Conservation (phyloP, 2,888 invertebrate species). For the Lithosia quadra region DNA sequence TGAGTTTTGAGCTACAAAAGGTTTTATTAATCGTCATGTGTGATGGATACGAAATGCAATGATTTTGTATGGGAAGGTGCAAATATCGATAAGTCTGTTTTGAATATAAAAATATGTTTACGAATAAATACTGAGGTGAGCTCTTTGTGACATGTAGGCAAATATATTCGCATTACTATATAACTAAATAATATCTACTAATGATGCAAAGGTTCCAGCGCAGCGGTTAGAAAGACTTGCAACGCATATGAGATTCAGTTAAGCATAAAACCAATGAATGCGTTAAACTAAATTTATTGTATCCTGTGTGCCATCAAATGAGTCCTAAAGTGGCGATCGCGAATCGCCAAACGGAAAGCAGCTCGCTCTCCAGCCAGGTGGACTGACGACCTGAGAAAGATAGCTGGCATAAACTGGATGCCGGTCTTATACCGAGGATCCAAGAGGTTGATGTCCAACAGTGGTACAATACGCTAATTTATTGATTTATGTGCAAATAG, state of each 20-base stretch:
- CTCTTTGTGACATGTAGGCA: neutral
- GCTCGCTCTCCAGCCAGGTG: neutral
- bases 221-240: too few species aligned
- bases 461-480: neutral
- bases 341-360: neutral
- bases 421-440: neutral
- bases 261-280: too few species aligned
- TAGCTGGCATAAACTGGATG: neutral
- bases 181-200: too few species aligned
- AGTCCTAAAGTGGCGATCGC: neutral
- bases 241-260: neutral
- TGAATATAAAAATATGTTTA: neutral
- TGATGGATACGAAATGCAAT: slow-evolving; percentile 11
- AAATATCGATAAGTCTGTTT: neutral
- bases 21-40: slow-evolving; percentile 33
- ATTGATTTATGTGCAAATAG: neutral
- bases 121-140: too few species aligned
- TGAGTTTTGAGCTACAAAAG: slow-evolving; percentile 56
- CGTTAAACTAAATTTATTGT: too few species aligned
- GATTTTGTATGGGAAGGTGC: neutral
- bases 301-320: too few species aligned
- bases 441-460: neutral
- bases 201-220: too few species aligned
- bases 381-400: neutral
- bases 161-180: neutral